A percentile compares a stretch with the other conserved stretches of the same genome.
Evolutionary conservation across 2,888 invertebrate species (phyloP).

Genomic region (Podabrus alpinus): DNA sequence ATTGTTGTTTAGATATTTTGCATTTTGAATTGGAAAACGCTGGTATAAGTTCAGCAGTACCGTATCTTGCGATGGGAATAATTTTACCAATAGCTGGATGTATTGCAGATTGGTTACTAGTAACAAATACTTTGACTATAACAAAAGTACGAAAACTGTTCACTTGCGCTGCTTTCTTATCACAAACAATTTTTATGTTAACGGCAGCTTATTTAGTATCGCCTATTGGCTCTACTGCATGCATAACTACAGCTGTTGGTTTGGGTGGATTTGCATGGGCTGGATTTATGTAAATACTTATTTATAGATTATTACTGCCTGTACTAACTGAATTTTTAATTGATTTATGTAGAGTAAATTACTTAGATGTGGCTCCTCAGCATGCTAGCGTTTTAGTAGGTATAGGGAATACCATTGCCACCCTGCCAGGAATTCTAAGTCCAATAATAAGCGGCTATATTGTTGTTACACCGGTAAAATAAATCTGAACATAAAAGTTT

Average conservation of each 20-base stretch:
- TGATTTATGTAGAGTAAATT: slow-evolving; percentile 68
- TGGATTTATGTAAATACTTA: slow-evolving; percentile 71
- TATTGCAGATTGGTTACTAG: slow-evolving; percentile 77
- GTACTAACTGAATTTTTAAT: neutral
- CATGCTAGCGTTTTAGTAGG: slow-evolving; percentile 93
- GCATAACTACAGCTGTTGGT: slow-evolving; percentile 85
- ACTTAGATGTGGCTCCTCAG: slow-evolving; percentile 89
- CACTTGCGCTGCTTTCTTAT: slow-evolving; percentile 74
- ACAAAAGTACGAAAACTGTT: slow-evolving; percentile 73
- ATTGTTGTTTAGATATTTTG: slow-evolving; percentile 64
- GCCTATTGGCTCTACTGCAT: slow-evolving; percentile 73
- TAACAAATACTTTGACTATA: slow-evolving; percentile 67
- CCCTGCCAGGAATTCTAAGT: slow-evolving; percentile 89
- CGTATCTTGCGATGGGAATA: slow-evolving; percentile 87
- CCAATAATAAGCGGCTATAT: slow-evolving; percentile 81
- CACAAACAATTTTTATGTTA: slow-evolving; percentile 86
- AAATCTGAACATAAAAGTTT: neutral
- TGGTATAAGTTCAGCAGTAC: slow-evolving; percentile 83
- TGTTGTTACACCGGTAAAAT: slow-evolving; percentile 67
- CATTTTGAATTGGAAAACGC: slow-evolving; percentile 76
- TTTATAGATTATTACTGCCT: neutral
- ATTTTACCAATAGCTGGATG: slow-evolving; percentile 81
- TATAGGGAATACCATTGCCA: slow-evolving; percentile 87
- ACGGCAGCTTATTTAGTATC: slow-evolving; percentile 75
- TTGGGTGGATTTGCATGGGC: slow-evolving; percentile 93